Evolutionary conservation across 2,888 invertebrate genomes (phyloP).

Genomic region (Ophion ellenae): DNA sequence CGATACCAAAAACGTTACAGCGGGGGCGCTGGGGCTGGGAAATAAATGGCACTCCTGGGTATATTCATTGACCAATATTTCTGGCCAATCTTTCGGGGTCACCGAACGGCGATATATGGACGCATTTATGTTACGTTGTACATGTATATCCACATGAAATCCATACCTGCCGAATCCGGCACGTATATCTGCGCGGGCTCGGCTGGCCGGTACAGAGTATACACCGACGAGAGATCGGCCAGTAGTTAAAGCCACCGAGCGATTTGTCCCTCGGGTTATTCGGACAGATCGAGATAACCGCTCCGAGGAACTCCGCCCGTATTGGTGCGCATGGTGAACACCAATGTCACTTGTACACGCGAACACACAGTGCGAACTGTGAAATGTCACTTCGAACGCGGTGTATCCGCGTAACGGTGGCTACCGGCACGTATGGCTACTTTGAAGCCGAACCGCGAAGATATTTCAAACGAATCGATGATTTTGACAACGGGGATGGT

Average conservation of each 20-base stretch:
- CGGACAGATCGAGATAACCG: conserved; percentile 81
- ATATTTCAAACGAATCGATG: background rate
- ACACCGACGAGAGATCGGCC: conserved; percentile 71
- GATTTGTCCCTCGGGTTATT: conserved; percentile 81
- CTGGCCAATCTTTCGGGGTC: conserved; percentile 54
- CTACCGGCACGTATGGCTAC: background rate
- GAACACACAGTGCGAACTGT: conserved; percentile 43
- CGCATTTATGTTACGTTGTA: conserved; percentile 32
- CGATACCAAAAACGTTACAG: background rate
- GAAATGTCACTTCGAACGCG: background rate
- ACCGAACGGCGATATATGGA: conserved; percentile 26
- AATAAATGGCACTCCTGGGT: conserved; percentile 20
- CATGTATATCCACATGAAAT: conserved; percentile 29
- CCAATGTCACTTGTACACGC: conserved; percentile 49
- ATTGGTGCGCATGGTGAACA: conserved; percentile 69
- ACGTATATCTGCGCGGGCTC: conserved; percentile 1
- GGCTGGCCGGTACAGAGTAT: conserved; percentile 15
- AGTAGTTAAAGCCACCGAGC: conserved; percentile 74
- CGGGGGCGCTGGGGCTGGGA: background rate
- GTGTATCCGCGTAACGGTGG: background rate
- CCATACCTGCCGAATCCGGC: background rate
- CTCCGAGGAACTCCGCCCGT: conserved; percentile 48
- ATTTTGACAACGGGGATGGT: background rate
- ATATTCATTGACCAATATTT: conserved; percentile 57
- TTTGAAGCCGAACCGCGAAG: background rate